Evolutionary conservation across 2,797 vertebrate genomes (phyloP).

Genomic region (Rhynchotus rufescens): DNA sequence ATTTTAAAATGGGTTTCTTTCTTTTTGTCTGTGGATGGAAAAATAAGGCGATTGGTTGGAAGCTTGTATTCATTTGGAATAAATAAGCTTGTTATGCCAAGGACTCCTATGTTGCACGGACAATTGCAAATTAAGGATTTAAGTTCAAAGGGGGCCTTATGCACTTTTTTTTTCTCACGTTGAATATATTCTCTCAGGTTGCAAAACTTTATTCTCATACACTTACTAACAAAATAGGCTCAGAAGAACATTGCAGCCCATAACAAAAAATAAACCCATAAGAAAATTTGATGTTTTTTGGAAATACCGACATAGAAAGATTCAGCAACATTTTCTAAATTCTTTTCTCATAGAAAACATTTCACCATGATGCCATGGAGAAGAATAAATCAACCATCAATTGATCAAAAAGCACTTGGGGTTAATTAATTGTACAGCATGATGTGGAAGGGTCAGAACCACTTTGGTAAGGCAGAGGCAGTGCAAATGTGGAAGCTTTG

Average conservation of each 20-base stretch:
- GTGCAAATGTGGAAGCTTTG: not conserved
- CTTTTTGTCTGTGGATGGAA: constrained; percentile 3
- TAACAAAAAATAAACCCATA: not conserved
- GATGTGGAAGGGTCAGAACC: not conserved
- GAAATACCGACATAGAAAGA: not conserved
- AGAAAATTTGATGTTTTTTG: not conserved
- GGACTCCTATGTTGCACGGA: not conserved
- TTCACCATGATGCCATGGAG: not conserved
- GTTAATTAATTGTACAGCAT: not conserved
- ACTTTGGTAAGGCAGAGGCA: not conserved
- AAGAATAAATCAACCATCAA: not conserved
- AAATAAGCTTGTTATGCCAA: not conserved
- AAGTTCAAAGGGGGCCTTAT: not conserved
- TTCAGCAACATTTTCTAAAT: not conserved
- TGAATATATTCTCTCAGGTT: not conserved
- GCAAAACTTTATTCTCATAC: not conserved
- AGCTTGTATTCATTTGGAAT: not conserved
- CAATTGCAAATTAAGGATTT: constrained; percentile 7
- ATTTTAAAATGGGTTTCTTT: constrained; percentile 3
- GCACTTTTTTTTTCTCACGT: not conserved
- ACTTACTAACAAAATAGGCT: not conserved
- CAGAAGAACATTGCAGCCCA: not conserved
- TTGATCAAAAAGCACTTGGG: fast-evolving
- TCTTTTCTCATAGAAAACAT: no score
- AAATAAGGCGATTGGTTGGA: not conserved